Evolutionary conservation across 1,140 invertebrate species (phyloP).

Genomic region (Cryptotermes secundus): DNA sequence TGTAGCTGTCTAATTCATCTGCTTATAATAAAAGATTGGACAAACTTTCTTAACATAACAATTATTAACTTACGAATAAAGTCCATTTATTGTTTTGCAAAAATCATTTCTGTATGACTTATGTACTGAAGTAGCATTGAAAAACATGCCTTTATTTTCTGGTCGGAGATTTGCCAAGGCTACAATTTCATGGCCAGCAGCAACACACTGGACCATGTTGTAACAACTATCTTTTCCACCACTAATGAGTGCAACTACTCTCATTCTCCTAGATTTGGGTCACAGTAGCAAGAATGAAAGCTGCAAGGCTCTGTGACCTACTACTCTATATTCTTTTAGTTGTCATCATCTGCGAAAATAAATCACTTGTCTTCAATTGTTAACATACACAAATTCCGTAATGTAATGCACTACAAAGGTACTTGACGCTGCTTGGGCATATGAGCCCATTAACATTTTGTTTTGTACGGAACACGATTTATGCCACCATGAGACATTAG

Average conservation of each 20-base stretch:
- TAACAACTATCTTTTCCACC: constrained; percentile 99
- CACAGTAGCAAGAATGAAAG: background rate
- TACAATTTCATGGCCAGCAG: constrained; percentile 93
- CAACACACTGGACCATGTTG: constrained; percentile 97
- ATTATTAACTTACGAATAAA: constrained; percentile 18
- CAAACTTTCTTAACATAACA: background rate
- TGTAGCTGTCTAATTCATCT: constrained; percentile 98
- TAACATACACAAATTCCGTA: background rate
- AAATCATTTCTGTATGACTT: background rate
- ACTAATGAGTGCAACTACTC: constrained; percentile 86
- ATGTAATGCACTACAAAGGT: too few species aligned
- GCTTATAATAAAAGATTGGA: constrained; percentile 39
- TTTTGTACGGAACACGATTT: background rate
- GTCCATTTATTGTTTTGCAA: background rate
- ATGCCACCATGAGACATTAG: background rate
- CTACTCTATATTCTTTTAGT: background rate
- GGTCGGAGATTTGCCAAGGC: constrained; percentile 95
- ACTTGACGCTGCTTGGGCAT: background rate
- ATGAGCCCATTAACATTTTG: background rate
- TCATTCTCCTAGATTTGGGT: constrained; percentile 59
- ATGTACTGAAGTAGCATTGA: background rate
- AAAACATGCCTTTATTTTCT: constrained; percentile 68
- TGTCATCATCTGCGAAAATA: constrained; percentile 12
- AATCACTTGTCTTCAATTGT: background rate
- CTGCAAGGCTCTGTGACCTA: background rate